phyloP scores from a whole-genome alignment of 2,888 invertebrate species.

The Acrobasis consociella region DNA sequence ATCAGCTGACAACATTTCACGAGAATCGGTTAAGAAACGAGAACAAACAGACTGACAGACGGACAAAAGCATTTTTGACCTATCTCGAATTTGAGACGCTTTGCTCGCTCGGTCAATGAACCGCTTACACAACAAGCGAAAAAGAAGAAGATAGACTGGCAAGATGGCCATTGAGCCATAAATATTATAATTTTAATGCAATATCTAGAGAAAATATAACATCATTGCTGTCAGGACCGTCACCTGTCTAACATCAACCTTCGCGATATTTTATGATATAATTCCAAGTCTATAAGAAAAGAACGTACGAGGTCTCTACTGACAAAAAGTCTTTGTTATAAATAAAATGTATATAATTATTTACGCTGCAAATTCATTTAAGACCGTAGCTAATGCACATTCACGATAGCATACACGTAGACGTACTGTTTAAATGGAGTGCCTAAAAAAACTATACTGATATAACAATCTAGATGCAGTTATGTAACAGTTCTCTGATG shows the following conservation, averaged over 20 bases:
- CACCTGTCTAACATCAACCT: background rate
- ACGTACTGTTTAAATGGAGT: background rate
- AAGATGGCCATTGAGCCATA: no score
- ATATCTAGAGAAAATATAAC: no score
- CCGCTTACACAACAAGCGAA: no score
- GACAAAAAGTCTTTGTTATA: background rate
- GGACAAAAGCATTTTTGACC: no score
- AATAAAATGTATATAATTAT: conserved; percentile 1
- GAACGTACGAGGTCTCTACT: background rate
- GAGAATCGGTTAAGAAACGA: no score
- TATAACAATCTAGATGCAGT: background rate
- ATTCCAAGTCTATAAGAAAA: background rate
- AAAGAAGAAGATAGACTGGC: no score
- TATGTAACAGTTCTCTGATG: background rate
- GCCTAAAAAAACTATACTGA: background rate
- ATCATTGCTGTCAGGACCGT: no score
- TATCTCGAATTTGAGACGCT: no score
- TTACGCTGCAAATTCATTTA: conserved; percentile 12
- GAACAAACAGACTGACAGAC: no score
- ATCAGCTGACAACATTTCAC: no score
- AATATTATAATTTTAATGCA: no score
- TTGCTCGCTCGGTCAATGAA: no score
- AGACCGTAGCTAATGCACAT: conserved; percentile 11
- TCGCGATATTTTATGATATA: background rate
- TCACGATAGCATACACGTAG: conserved; percentile 1